phyloP scores from a whole-genome alignment of 2,888 invertebrate genomes.

The Cheilosia vulpina region DNA sequence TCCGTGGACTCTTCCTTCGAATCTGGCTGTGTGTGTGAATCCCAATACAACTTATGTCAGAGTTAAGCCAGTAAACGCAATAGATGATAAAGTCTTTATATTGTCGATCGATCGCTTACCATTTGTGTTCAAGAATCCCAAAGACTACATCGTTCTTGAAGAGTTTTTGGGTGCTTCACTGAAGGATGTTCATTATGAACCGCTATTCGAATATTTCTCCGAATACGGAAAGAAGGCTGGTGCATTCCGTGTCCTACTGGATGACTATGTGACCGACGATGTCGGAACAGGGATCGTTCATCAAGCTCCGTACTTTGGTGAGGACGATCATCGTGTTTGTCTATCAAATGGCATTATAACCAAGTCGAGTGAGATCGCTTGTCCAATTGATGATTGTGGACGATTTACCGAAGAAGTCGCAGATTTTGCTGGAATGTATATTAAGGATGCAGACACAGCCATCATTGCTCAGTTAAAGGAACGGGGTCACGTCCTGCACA shows the following conservation, averaged over 20 bases:
- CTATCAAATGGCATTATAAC: conserved; percentile 90
- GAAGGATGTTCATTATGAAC: conserved; percentile 91
- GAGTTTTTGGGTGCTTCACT: conserved; percentile 91
- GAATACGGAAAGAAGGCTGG: conserved; percentile 92
- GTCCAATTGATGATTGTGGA: conserved; percentile 96
- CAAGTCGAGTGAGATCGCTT: conserved; percentile 92
- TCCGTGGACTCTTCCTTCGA: conserved; percentile 98
- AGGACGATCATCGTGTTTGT: conserved; percentile 95
- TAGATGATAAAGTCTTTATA: conserved; percentile 79
- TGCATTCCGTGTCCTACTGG: conserved; percentile 92
- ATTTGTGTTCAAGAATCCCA: conserved; percentile 89
- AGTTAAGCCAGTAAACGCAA: conserved; percentile 85
- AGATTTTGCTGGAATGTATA: conserved; percentile 93
- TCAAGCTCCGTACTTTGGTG: conserved; percentile 98
- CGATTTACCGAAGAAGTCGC: conserved; percentile 90
- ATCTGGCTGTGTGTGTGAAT: conserved; percentile 95
- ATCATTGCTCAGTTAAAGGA: conserved; percentile 92
- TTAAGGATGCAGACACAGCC: conserved; percentile 97
- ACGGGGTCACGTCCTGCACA: conserved; percentile 89
- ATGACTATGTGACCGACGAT: conserved; percentile 95
- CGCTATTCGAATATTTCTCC: conserved; percentile 87
- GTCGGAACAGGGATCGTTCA: conserved; percentile 98
- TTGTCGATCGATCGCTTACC: conserved; percentile 91
- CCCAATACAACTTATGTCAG: conserved; percentile 92
- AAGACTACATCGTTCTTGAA: conserved; percentile 90